Base-by-base conservation (phyloP, 2,888 invertebrate species). In the Erebia palarica region DNA sequence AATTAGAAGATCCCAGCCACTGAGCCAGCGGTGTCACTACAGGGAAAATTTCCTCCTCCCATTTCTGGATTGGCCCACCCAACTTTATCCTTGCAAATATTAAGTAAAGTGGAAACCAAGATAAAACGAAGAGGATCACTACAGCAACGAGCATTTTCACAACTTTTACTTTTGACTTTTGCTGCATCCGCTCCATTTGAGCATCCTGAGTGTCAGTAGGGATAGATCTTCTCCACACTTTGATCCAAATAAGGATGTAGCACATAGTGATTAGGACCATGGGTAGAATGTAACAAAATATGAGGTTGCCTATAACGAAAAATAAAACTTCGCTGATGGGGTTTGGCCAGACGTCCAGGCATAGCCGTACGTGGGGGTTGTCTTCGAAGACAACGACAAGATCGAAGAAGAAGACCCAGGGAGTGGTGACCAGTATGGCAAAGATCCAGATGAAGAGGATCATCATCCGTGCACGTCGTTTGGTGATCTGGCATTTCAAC, bases 61-160 rank as follows among this genome's bases (percentile, higher is more conserved):
- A 96, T 65, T 95, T 94, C 75, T 96, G 94, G 55, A 96, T 94
- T 14, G 95, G 95, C 63, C 96, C 96, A 61, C 97, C 96, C 21
- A 98, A 94, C 85, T 98, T 98, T 80, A 98, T 96, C 79, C 97
- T 94, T 0, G 98, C 96, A 84, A 97, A 97, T 83, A 98, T 97
- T 36, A 96, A 95, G 90, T 98, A 98, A 53, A 98, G 94, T 0
- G 98, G 98, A 82, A 98, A 94, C 98, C 98, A 98, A 51, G 98
- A 98, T 3, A 98, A 92, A 0, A 98, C 97, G 86, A 98, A 98
- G n/a, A 98, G 92, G 70, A 98, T 96, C 21, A 98, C 98, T 51
- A 98, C 98, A 18, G 96, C 97, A 0, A 98, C 96, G 73, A 98
- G 93, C 98, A 98, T 98, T 92, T 98, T 98, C 27, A 98, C 96